These are phyloP conservation scores for Pangasius macronema DNA, from an alignment of 2,797 vertebrate genomes.

Conservation along the genomic window DNA sequence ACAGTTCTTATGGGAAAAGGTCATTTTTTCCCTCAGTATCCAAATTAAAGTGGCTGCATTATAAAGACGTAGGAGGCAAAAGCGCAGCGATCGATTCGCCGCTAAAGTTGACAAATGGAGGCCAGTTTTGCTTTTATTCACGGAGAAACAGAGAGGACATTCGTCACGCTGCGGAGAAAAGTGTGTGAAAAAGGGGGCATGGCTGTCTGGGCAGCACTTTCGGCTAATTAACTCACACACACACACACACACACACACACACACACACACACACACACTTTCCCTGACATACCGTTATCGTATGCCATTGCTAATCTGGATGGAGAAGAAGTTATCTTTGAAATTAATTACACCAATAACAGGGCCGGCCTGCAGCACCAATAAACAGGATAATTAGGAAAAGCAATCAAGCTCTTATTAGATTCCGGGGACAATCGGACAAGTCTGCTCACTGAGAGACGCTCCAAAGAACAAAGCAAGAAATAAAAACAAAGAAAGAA, in stretches of 20 bases:
- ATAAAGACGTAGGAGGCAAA: conserved; percentile 48
- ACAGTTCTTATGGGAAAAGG: conserved; percentile 14
- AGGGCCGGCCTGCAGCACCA: conserved; percentile 63
- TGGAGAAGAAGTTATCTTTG: conserved; percentile 77
- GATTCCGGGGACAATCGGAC: conserved; percentile 79
- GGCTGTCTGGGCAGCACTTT: conserved; percentile 50
- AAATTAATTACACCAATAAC: conserved; percentile 85
- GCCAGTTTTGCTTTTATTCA: conserved; percentile 46
- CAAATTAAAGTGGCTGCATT: conserved; percentile 51
- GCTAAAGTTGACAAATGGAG: conserved; percentile 54
- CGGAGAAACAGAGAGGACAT: conserved; percentile 48
- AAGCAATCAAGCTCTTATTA: conserved; percentile 82
- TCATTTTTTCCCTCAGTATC: conserved; percentile 40
- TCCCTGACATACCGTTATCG: conserved; percentile 60
- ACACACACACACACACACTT: conserved; percentile 30
- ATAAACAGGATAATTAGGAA: conserved; percentile 81
- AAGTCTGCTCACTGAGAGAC: conserved; percentile 56
- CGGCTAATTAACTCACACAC: conserved; percentile 49
- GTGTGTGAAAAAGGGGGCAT: conserved; percentile 50
- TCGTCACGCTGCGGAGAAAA: conserved; percentile 52
- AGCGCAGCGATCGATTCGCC: conserved; percentile 43
- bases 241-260: conserved; percentile 33
- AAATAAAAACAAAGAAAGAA: conserved; percentile 40
- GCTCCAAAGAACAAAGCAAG: conserved; percentile 43
- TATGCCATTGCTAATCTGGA: conserved; percentile 68